A percentile compares a stretch with the other conserved stretches of the same genome.
These are phyloP conservation scores for Philantomba maxwellii DNA, from an alignment of 2,113 vertebrate species.

Conservation along the genomic window DNA sequence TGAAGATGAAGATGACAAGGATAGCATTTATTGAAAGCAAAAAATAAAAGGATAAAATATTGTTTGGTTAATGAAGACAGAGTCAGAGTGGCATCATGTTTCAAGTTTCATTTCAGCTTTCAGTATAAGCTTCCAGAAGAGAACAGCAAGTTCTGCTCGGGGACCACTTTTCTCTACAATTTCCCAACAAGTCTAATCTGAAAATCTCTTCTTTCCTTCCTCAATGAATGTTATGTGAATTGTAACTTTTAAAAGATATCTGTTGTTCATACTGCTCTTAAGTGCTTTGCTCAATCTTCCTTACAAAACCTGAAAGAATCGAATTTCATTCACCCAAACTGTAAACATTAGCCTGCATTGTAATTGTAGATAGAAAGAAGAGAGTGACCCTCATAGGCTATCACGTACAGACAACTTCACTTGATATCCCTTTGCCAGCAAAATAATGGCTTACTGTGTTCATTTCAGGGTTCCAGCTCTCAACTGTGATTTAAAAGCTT, in stretches of 20 bases:
- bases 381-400: not conserved
- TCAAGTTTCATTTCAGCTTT: not conserved
- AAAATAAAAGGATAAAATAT: not conserved
- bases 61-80: not conserved
- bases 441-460: not conserved
- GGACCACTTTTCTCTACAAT: not conserved
- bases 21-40: not conserved
- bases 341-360: not conserved
- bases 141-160: not conserved
- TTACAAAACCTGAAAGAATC: not conserved
- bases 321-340: not conserved
- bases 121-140: not conserved
- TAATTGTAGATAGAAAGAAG: not conserved
- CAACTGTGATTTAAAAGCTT: not conserved
- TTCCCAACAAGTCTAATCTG: not conserved
- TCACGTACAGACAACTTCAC: not conserved
- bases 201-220: not conserved
- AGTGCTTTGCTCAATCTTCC: not conserved
- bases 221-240: not conserved
- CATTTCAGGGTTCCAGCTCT: not conserved
- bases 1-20: not conserved
- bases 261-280: not conserved
- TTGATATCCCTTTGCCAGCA: not conserved
- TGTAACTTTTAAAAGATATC: not conserved
- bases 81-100: not conserved